Evolutionary conservation across 2,888 invertebrate genomes (phyloP), one percentile per base, ranked within the genome.

Genomic region (Tuta absoluta): DNA sequence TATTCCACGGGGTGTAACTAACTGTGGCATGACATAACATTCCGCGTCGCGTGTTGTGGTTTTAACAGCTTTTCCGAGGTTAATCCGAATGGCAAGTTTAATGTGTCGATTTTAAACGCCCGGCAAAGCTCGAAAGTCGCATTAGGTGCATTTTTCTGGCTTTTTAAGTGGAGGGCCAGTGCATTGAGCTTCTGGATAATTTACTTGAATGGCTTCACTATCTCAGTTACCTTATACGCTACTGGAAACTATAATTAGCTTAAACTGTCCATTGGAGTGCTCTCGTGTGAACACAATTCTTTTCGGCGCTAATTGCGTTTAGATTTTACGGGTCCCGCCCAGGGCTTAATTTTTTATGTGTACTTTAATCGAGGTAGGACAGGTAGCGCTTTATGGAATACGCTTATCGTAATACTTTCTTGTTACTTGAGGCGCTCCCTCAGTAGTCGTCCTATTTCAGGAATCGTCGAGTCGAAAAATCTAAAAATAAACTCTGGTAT

Each of bases 201-300:
- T 19, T 75, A 78, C 79, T 82, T 78, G 74, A 85, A 86, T 84
- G 81, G 83, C 81, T 86, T 87, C 84, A 86, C 84, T 83, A 82
- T 77, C 76, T 74, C 75, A 81, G 77, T 77, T 77, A 76, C 78
- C 71, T 72, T 74, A 81, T 85, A 83, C 82, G 83, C 72, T 80
- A 80, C 81, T 81, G 49, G 77, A 79, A 81, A 77, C 73, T 72
- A 69, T 76, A 76, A 79, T 79, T 74, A 73, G 71, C 77, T 78
- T 75, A 74, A 71, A 75, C 71, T 64, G 70, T 68, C 65, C 71
- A 71, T 68, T 71, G 64, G 66, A 65, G 65, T 64, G 65, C 61
- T 67, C 65, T 56, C 19, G 59, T 63, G 63, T 63, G 66, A 65
- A 62, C 57, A 37, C 19, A 62, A 65, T 51, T 58, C 45, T 61